Percentiles rank a stretch among this genome's conserved stretches.
phyloP scores from a whole-genome alignment of 2,888 invertebrate species.

The Petrolisthes cinctipes region DNA sequence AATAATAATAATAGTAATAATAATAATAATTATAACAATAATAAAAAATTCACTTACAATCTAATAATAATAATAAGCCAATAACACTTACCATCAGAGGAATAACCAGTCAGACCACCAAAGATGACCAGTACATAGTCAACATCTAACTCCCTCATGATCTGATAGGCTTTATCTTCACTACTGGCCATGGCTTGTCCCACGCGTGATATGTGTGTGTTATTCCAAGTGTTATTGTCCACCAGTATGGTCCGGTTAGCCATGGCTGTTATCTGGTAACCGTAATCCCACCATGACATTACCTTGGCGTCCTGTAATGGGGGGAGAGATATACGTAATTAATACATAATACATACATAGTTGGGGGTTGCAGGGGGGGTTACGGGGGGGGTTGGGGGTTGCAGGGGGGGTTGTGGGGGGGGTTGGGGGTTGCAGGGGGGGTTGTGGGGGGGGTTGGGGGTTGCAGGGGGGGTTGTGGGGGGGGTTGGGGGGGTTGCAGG shows the following conservation, averaged over 20 bases:
- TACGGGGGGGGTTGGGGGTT: too few species aligned
- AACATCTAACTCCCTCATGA: constrained; percentile 96
- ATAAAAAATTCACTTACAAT: too few species aligned
- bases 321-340: too few species aligned
- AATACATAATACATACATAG: background rate
- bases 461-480: too few species aligned
- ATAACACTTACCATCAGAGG: constrained; percentile 86
- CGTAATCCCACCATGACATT: constrained; percentile 99
- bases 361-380: too few species aligned
- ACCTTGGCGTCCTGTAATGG: constrained; percentile 84
- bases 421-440: too few species aligned
- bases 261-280: constrained; percentile 84
- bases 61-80: too few species aligned
- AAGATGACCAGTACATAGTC: constrained; percentile 99
- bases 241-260: constrained; percentile 97
- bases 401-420: too few species aligned
- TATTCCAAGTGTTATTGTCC: constrained; percentile 99
- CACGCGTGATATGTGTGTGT: constrained; percentile 97
- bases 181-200: constrained; percentile 98
- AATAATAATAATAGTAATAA: too few species aligned
- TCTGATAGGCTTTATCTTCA: constrained; percentile 97
- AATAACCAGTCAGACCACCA: constrained; percentile 98
- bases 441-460: too few species aligned
- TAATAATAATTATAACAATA: too few species aligned
- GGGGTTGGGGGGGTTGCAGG: too few species aligned